Evolutionary conservation across 2,888 invertebrate species (phyloP).

Genomic region (Xanthorhoe spadicearia): DNA sequence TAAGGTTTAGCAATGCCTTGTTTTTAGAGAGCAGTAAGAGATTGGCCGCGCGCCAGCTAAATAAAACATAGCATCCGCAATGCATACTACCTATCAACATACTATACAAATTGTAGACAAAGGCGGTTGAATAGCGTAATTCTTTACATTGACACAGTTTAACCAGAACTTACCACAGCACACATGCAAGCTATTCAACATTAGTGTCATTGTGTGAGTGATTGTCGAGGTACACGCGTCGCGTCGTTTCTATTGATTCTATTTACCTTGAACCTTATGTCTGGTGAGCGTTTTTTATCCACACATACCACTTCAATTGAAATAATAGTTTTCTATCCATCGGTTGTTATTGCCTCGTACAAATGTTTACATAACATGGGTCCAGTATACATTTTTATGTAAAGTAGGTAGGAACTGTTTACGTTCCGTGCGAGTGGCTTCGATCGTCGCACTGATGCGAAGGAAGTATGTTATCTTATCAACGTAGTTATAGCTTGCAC

Average conservation of each 20-base stretch:
- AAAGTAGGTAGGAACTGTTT: slow-evolving; percentile 33
- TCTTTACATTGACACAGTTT: slow-evolving; percentile 59
- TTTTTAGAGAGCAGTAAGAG: slow-evolving; percentile 14
- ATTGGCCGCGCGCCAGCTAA: slow-evolving; percentile 54
- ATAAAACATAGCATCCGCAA: slow-evolving; percentile 53
- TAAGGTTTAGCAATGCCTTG: not conserved
- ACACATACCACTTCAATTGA: slow-evolving; percentile 1
- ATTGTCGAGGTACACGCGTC: slow-evolving; percentile 68
- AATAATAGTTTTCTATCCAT: not conserved
- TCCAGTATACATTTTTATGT: slow-evolving; percentile 33
- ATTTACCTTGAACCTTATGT: slow-evolving; percentile 78
- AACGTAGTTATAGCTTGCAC: slow-evolving; percentile 24
- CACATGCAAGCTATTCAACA: slow-evolving; percentile 46
- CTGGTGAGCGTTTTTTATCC: slow-evolving; percentile 67
- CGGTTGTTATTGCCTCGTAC: slow-evolving; percentile 50
- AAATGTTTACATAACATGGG: slow-evolving; percentile 51
- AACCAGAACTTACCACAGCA: slow-evolving; percentile 66
- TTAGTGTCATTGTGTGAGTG: slow-evolving; percentile 60
- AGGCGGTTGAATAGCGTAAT: slow-evolving; percentile 61
- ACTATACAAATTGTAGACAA: slow-evolving; percentile 62
- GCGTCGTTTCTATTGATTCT: slow-evolving; percentile 78
- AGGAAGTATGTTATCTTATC: slow-evolving; percentile 40
- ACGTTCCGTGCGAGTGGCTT: slow-evolving; percentile 24
- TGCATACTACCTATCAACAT: slow-evolving; percentile 59
- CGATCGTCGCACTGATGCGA: slow-evolving; percentile 31